Conservation (phyloP, 1,140 invertebrate genomes). For the Sycobia sp. region DNA sequence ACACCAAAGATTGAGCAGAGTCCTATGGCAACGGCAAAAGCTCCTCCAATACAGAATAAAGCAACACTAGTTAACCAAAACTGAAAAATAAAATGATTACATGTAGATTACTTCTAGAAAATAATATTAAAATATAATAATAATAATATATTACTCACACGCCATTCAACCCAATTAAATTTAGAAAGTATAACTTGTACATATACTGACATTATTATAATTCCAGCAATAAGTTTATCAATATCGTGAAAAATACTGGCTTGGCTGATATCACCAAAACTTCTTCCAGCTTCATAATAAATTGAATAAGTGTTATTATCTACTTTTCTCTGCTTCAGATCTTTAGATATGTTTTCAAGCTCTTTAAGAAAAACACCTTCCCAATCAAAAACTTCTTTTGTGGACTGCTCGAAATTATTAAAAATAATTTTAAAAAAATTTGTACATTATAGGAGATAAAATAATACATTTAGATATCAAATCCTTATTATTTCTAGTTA, state of each 20-base stretch:
- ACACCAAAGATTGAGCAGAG: conserved; percentile 76
- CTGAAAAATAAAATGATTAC: conserved; percentile 37
- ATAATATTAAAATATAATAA: conserved; percentile 3
- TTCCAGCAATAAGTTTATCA: conserved; percentile 71
- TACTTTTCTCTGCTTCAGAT: conserved; percentile 32
- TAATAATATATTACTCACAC: conserved; percentile 55
- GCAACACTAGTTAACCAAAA: conserved; percentile 63
- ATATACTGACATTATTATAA: conserved; percentile 75
- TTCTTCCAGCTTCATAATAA: conserved; percentile 71
- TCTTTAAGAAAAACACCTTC: conserved; percentile 68
- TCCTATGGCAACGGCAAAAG: conserved; percentile 75
- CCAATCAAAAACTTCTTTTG: conserved; percentile 68
- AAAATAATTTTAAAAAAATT: not conserved
- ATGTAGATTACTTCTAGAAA: not conserved
- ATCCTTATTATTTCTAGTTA: not conserved
- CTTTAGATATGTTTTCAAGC: conserved; percentile 52
- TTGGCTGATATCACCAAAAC: conserved; percentile 74
- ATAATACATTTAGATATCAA: not conserved
- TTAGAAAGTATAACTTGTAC: conserved; percentile 75
- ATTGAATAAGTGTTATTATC: conserved; percentile 51
- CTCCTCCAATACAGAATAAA: conserved; percentile 74
- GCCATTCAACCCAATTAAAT: conserved; percentile 76
- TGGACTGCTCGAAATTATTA: conserved; percentile 55
- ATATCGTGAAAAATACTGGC: conserved; percentile 75
- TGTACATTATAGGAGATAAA: not conserved